Evolutionary conservation across 1,140 invertebrate genomes (phyloP).

Genomic region (Aphelinus certus): DNA sequence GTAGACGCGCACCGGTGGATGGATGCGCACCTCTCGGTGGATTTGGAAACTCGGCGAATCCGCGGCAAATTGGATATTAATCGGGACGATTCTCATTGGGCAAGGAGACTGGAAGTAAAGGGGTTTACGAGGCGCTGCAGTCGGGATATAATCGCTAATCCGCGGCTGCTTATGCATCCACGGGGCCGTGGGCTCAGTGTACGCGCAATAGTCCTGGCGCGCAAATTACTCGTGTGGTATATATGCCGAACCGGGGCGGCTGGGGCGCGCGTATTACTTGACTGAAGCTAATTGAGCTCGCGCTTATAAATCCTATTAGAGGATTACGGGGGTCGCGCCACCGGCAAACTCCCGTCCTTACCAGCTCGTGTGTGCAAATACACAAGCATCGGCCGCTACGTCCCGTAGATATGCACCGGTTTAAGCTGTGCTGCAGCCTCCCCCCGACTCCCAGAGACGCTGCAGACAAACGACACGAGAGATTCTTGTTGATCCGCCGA

Average conservation of each 20-base stretch:
- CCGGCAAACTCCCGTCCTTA: constrained; percentile 1
- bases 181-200: constrained; percentile 43
- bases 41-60: no score
- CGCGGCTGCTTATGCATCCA: constrained; percentile 50
- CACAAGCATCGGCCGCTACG: not conserved
- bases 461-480: no score
- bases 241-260: constrained; percentile 36
- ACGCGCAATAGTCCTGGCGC: no score
- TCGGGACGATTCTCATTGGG: no score
- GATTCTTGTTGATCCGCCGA: no score
- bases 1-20: no score
- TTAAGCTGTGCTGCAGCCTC: no score
- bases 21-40: no score
- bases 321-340: constrained; percentile 56
- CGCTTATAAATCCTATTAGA: constrained; percentile 66
- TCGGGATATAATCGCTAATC: constrained; percentile 50
- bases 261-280: constrained; percentile 55
- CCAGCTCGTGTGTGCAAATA: not conserved
- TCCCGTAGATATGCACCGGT: not conserved
- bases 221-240: constrained; percentile 57
- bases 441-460: not conserved
- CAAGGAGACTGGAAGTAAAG: no score
- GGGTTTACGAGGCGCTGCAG: not conserved
- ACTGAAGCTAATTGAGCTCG: constrained; percentile 64
- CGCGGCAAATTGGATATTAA: no score